These are phyloP conservation scores for Ophioninae sp. DNA, from an alignment of 2,888 invertebrate species.

Conservation along the genomic window DNA sequence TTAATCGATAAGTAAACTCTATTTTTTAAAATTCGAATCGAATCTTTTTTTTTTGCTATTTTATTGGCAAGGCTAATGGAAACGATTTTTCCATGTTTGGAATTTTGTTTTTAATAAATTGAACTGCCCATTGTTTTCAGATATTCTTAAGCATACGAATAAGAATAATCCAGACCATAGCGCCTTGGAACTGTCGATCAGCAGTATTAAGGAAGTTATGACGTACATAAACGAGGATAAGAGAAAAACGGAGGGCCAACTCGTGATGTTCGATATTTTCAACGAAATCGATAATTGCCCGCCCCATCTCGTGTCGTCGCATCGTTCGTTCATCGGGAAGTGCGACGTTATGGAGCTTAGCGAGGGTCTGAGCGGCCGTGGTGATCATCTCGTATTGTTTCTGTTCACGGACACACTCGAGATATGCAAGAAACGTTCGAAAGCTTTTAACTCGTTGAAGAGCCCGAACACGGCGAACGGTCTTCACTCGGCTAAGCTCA, in stretches of 20 bases:
- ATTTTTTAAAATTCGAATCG: too few species aligned
- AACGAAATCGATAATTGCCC: conserved; percentile 99
- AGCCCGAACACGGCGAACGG: conserved; percentile 86
- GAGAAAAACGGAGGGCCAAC: conserved; percentile 96
- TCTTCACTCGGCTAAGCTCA: conserved; percentile 83
- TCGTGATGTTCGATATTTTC: conserved; percentile 98
- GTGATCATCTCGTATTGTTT: conserved; percentile 93
- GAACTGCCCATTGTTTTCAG: conserved; percentile 82
- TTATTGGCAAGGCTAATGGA: too few species aligned
- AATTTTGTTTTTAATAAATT: not conserved
- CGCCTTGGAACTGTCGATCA: conserved; percentile 92
- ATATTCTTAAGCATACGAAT: conserved; percentile 95
- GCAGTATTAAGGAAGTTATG: conserved; percentile 95
- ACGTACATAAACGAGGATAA: conserved; percentile 99
- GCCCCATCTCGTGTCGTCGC: conserved; percentile 95
- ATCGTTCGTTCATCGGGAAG: conserved; percentile 93
- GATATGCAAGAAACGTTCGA: conserved; percentile 93
- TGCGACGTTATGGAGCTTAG: conserved; percentile 94
- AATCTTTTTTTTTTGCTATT: too few species aligned
- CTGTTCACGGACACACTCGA: conserved; percentile 97
- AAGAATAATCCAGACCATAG: conserved; percentile 94
- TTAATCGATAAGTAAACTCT: too few species aligned
- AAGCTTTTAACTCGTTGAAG: conserved; percentile 87
- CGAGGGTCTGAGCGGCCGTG: conserved; percentile 92
- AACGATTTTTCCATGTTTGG: not conserved